Evolutionary conservation across 2,888 invertebrate genomes (phyloP).

Genomic region (Eledona agricola): DNA sequence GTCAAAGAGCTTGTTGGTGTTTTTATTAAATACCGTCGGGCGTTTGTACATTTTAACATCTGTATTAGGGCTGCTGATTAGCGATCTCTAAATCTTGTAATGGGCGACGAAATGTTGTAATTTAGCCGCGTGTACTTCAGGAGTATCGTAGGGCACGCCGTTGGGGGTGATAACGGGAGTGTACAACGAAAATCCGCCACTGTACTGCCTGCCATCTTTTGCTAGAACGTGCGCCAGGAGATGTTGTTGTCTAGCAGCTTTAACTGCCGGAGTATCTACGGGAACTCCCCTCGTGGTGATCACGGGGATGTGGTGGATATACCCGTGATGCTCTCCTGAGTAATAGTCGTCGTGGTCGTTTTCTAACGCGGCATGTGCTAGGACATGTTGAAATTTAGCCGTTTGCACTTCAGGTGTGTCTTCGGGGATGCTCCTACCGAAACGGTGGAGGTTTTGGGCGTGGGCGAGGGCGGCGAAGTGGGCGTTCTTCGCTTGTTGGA

Average conservation of each 20-base stretch:
- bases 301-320: constrained; percentile 37
- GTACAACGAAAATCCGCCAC: constrained; percentile 25
- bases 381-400: constrained; percentile 36
- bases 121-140: constrained; percentile 51
- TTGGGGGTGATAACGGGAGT: constrained; percentile 61
- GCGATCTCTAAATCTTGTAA: constrained; percentile 62
- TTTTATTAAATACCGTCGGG: too few species aligned
- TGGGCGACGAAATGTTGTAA: constrained; percentile 47
- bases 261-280: constrained; percentile 38
- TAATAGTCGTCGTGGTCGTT: constrained; percentile 20
- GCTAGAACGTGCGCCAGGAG: constrained; percentile 32
- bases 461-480: constrained; percentile 26
- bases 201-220: constrained; percentile 18
- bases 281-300: constrained; percentile 40
- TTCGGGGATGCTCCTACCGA: constrained; percentile 33
- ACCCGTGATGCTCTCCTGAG: constrained; percentile 11
- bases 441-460: constrained; percentile 11
- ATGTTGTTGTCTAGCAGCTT: constrained; percentile 36
- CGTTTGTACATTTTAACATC: too few species aligned
- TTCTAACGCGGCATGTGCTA: constrained; percentile 33
- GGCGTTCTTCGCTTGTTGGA: constrained; percentile 28
- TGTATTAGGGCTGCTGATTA: too few species aligned
- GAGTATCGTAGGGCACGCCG: constrained; percentile 67
- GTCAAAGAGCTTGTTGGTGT: too few species aligned
- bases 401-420: constrained; percentile 41